These are phyloP conservation scores for Therioaphis trifolii DNA, from an alignment of 2,888 invertebrate species.

Conservation along the genomic window DNA sequence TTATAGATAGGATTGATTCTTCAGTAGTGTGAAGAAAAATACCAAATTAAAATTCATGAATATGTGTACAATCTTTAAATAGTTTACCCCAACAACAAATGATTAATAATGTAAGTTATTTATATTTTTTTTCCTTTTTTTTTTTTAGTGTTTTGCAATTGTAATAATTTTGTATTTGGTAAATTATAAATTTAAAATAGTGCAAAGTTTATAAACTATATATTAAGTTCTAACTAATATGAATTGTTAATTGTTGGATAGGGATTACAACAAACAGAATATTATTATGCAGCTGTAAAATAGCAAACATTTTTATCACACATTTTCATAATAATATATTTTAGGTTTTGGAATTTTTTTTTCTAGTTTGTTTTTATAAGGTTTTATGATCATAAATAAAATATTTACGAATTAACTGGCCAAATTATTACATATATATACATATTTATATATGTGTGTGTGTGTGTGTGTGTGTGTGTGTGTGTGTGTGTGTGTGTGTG, in stretches of 20 bases:
- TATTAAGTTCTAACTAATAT: constrained; percentile 3
- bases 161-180: constrained; percentile 46
- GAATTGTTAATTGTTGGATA: constrained; percentile 25
- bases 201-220: constrained; percentile 1
- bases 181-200: constrained; percentile 35
- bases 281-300: constrained; percentile 22
- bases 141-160: constrained; percentile 9
- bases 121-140: constrained; percentile 12
- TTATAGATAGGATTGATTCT: constrained; percentile 63
- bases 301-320: constrained; percentile 24
- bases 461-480: no score
- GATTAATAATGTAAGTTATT: constrained; percentile 38
- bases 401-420: constrained; percentile 25
- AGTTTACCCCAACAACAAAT: constrained; percentile 33
- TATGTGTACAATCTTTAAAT: constrained; percentile 29
- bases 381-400: constrained; percentile 8
- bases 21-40: constrained; percentile 48
- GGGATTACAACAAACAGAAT: neutral
- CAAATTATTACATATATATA: no score
- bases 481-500: no score
- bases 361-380: constrained; percentile 20
- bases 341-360: constrained; percentile 44
- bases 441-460: no score
- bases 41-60: constrained; percentile 2
- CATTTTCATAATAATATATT: constrained; percentile 15